Percentiles rank a stretch among this genome's conserved stretches.
Evolutionary conservation across 2,888 invertebrate species (phyloP).

Genomic region (Vandiemenella viatica): DNA sequence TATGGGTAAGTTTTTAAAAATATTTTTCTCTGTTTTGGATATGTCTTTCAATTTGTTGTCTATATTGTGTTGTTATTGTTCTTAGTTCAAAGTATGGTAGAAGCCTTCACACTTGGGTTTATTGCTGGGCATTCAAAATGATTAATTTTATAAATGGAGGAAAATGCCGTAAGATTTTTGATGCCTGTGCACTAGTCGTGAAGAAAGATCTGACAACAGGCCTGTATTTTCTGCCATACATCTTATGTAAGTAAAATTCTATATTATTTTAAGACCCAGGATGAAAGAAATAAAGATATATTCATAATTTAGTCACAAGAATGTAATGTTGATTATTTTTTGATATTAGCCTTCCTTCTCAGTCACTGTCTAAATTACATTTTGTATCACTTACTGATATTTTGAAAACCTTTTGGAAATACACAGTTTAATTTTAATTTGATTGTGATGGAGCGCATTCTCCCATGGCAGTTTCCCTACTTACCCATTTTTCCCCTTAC

Average conservation of each 20-base stretch:
- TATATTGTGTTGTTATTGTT: not conserved
- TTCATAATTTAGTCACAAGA: no score
- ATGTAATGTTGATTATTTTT: no score
- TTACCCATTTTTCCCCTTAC: no score
- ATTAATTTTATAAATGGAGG: slow-evolving; percentile 44
- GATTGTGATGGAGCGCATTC: no score
- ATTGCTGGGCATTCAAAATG: slow-evolving; percentile 55
- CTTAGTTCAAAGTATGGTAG: slow-evolving; percentile 13
- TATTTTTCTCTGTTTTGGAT: not conserved
- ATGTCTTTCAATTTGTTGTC: not conserved
- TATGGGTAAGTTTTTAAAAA: slow-evolving; percentile 24
- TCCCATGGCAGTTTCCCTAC: no score
- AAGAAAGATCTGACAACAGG: slow-evolving; percentile 54
- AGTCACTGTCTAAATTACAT: no score
- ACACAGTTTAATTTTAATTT: no score
- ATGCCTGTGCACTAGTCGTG: slow-evolving; percentile 59
- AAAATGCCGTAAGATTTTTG: slow-evolving; percentile 42
- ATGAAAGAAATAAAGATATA: no score
- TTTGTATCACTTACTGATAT: no score
- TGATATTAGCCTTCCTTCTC: no score
- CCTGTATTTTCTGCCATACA: slow-evolving; percentile 59
- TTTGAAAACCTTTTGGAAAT: no score
- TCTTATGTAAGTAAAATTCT: slow-evolving; percentile 32
- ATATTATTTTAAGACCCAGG: no score
- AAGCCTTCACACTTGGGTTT: slow-evolving; percentile 13